These are phyloP conservation scores for Drosophila ohnishii DNA, from an alignment of 1,140 invertebrate species.

Conservation along the genomic window DNA sequence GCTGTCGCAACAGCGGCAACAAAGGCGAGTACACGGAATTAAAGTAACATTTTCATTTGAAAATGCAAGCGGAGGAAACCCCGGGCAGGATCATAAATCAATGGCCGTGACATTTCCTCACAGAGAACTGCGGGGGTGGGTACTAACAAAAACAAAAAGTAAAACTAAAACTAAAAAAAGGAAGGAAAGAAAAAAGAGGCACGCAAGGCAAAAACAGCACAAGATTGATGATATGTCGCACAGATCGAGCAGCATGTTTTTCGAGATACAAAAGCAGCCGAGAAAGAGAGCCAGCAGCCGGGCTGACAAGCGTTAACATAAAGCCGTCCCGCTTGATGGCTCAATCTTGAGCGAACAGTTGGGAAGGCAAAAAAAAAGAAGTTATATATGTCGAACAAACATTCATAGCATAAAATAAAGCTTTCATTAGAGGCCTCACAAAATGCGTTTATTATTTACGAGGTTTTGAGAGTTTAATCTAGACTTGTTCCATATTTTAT, in stretches of 20 bases:
- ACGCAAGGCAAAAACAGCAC: constrained; percentile 33
- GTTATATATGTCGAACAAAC: not conserved
- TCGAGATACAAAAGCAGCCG: constrained; percentile 14
- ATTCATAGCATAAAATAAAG: not conserved
- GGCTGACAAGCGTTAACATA: constrained; percentile 73
- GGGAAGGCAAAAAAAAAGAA: constrained; percentile 29
- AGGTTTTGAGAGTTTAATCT: not conserved
- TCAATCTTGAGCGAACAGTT: constrained; percentile 47
- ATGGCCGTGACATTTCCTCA: constrained; percentile 79
- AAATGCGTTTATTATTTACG: not conserved
- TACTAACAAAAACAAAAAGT: not conserved
- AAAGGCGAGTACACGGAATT: constrained; percentile 38
- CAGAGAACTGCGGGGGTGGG: constrained; percentile 60
- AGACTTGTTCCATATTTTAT: not conserved
- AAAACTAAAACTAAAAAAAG: constrained; percentile 21
- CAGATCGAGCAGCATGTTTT: constrained; percentile 52
- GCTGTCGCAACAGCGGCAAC: constrained; percentile 54
- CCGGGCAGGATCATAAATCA: constrained; percentile 71
- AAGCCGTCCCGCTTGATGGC: constrained; percentile 32
- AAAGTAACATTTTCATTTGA: constrained; percentile 53
- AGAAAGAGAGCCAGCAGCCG: constrained; percentile 12
- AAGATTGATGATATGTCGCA: constrained; percentile 79
- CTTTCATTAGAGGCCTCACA: not conserved
- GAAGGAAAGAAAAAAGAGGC: constrained; percentile 23
- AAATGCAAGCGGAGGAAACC: constrained; percentile 53